A percentile compares a stretch with the other conserved stretches of the same genome.
phyloP scores from a whole-genome alignment of 2,113 vertebrate genomes.

The Pseudonaja textilis region DNA sequence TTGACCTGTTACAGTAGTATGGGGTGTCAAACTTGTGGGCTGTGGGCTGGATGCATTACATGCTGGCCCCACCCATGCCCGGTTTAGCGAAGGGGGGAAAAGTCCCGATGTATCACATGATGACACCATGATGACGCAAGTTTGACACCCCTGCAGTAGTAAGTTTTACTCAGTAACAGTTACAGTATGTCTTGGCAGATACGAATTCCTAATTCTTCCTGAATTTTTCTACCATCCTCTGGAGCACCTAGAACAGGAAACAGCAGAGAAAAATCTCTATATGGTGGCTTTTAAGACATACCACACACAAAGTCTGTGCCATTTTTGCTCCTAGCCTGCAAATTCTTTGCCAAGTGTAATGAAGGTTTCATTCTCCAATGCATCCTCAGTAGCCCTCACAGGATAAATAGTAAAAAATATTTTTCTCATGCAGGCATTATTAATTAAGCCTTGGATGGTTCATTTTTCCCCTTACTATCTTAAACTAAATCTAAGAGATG shows the following conservation, averaged over 20 bases:
- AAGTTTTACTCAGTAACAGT: slow-evolving; percentile 26
- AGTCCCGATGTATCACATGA: too few relatives aligned
- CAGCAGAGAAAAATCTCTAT: slow-evolving; percentile 38
- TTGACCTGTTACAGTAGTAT: background rate
- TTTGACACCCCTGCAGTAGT: too few relatives aligned
- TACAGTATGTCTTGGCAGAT: background rate
- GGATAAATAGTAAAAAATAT: slow-evolving; percentile 64
- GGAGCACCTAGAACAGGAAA: slow-evolving; percentile 1
- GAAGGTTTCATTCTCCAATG: slow-evolving; percentile 55
- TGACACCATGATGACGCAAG: too few relatives aligned
- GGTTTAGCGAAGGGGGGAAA: too few relatives aligned
- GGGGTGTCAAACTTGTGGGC: too few relatives aligned
- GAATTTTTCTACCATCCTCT: background rate
- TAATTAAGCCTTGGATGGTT: slow-evolving; percentile 44
- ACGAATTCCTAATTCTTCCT: background rate
- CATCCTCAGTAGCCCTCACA: slow-evolving; percentile 61
- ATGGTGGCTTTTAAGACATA: slow-evolving; percentile 41
- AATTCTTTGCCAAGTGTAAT: slow-evolving; percentile 70
- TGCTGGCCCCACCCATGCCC: too few relatives aligned
- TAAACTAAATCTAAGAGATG: slow-evolving; percentile 11
- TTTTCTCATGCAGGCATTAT: slow-evolving; percentile 34
- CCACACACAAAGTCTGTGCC: slow-evolving; percentile 59
- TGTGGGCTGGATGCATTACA: too few relatives aligned
- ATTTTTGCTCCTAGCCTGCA: slow-evolving; percentile 66
- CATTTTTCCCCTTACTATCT: slow-evolving; percentile 3